phyloP scores from a whole-genome alignment of 2,888 invertebrate genomes.

The Rotaria socialis region DNA sequence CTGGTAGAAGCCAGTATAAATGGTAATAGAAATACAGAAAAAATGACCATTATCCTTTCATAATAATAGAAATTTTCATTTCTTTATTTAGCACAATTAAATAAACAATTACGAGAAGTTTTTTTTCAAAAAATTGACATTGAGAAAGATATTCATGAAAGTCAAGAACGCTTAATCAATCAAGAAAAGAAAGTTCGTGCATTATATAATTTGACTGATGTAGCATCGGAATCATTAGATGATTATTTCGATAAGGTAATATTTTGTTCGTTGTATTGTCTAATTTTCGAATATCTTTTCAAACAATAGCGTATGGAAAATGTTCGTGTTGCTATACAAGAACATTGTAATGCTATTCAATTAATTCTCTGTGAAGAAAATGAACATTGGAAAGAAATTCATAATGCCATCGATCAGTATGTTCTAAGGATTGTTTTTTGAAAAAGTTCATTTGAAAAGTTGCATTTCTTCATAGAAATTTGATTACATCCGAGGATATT shows the following conservation, averaged over 20 bases:
- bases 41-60: background rate
- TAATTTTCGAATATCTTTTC: background rate
- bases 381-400: constrained; percentile 22
- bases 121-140: background rate
- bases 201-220: background rate
- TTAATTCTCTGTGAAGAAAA: background rate
- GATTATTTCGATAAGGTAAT: background rate
- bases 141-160: background rate
- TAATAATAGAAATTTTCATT: background rate
- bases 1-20: background rate
- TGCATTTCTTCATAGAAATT: background rate
- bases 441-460: no score
- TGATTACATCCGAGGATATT: background rate
- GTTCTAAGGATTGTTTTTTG: background rate
- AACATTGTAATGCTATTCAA: constrained; percentile 2
- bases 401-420: background rate
- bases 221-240: background rate
- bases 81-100: background rate
- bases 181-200: background rate
- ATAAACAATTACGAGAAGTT: background rate
- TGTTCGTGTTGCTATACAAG: background rate
- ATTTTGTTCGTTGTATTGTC: no score
- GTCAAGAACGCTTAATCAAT: background rate
- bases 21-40: background rate
- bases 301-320: background rate